phyloP scores from a whole-genome alignment of 2,797 vertebrate species.

The Pterois miles region DNA sequence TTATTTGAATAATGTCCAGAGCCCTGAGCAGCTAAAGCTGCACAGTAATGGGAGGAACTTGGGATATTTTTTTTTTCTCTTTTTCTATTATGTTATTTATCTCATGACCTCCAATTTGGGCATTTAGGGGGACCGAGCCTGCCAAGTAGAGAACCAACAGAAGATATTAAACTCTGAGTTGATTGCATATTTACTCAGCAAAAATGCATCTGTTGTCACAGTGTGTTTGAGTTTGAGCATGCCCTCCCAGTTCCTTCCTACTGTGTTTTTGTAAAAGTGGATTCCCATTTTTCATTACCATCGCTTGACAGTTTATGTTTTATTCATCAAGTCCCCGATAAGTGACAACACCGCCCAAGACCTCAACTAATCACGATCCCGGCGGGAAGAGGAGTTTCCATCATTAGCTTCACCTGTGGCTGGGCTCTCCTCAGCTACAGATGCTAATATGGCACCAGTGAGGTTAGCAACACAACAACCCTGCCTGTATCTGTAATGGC shows the following conservation, averaged over 20 bases:
- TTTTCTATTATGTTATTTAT: neutral
- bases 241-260: neutral
- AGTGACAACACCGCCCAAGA: slow-evolving; percentile 22
- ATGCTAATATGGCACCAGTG: slow-evolving; percentile 50
- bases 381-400: slow-evolving; percentile 22
- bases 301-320: slow-evolving; percentile 48
- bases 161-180: neutral
- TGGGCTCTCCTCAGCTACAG: slow-evolving; percentile 24
- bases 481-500: slow-evolving; percentile 26
- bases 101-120: neutral
- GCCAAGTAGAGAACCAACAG: neutral
- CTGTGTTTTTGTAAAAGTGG: slow-evolving; percentile 16
- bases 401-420: slow-evolving; percentile 55
- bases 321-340: slow-evolving; percentile 55
- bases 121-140: neutral
- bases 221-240: neutral
- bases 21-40: neutral
- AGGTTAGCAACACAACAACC: slow-evolving; percentile 42
- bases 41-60: neutral
- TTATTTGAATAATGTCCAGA: neutral
- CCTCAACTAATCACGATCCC: slow-evolving; percentile 55
- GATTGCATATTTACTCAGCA: neutral
- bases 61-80: neutral
- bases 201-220: neutral
- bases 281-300: slow-evolving; percentile 26